These are phyloP conservation scores for Petrocephalus schoutedeni DNA, from an alignment of 2,797 vertebrate species.

Conservation along the genomic window DNA sequence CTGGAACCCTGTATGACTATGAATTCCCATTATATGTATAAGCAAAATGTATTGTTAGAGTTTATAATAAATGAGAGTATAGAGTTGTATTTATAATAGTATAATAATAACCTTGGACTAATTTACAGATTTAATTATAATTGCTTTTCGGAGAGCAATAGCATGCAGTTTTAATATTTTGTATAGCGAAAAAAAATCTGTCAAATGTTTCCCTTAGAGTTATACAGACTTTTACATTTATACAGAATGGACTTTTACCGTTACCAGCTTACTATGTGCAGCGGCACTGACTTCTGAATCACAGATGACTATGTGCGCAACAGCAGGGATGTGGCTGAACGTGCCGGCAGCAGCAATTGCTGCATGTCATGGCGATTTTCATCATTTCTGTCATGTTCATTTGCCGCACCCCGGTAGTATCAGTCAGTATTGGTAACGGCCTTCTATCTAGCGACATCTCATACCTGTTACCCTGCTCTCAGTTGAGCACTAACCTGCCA, in stretches of 20 bases:
- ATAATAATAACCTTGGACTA: neutral
- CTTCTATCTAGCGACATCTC: neutral
- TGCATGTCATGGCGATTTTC: neutral
- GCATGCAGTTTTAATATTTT: neutral
- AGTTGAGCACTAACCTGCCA: neutral
- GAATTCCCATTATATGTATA: neutral
- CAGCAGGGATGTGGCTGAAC: neutral
- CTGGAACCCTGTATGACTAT: neutral
- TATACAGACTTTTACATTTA: neutral
- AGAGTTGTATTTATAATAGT: neutral
- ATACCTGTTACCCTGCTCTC: neutral
- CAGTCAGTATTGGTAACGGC: neutral
- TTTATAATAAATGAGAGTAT: neutral
- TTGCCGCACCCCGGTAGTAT: neutral
- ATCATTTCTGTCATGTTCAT: constrained; percentile 11
- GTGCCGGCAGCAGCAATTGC: neutral
- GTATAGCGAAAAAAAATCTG: neutral
- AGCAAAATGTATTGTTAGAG: neutral
- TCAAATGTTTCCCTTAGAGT: neutral
- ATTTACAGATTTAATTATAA: neutral
- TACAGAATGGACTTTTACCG: neutral
- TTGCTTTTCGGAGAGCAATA: neutral
- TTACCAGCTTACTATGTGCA: neutral
- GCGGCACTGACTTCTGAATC: neutral
- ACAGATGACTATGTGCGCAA: neutral